Evolutionary conservation across 2,888 invertebrate genomes (phyloP), one percentile per base, ranked within the genome.

Genomic region (Drosophila peninsularis): DNA sequence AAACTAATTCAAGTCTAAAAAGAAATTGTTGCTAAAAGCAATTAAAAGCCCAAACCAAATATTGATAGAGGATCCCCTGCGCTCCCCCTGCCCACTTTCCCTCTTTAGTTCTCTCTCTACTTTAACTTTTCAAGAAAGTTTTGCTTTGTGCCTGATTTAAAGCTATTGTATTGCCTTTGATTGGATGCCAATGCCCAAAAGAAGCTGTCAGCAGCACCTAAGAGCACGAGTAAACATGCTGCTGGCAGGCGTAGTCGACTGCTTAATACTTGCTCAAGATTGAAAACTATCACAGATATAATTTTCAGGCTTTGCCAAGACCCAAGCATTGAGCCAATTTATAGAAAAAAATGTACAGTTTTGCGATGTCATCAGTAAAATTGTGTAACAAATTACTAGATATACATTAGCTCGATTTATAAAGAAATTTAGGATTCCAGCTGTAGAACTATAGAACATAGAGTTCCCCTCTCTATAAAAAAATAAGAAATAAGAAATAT

Each of bases 41-140:
- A 87, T 87, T 87, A 87, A 78, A 84, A 71, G 60, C 37, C 65
- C 62, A 52, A 50, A 50, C 24, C 64, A 80, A 79, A 79, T 75
- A 74, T 80, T 82, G 54, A 76, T 73, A 68, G 41, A 62, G 54
- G 41, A 32, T 13, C 4, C 27, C 2, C 45, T n/a, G 0, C 24
- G 2, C 24, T 4, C 24, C 4, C 24, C 4, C 24, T 24, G 24
- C 24, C 24, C 24, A n/a, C 24, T 24, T 24, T 14, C 4, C 14
- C 14, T 9, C 6, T 14, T 2, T 44, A 0, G 7, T 14, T 7
- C 13, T 52, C 49, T n/a, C 9, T 44, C 7, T 13, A 13, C 19
- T 21, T 32, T n/a, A 13, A 19, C 32, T 39, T 39, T 17, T 5
- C 21, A 47, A 47, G 42, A 55, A 61, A 42, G 34, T 55, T 17